phyloP scores from a whole-genome alignment of 1,140 invertebrate genomes.

The Drosophila subobscura region DNA sequence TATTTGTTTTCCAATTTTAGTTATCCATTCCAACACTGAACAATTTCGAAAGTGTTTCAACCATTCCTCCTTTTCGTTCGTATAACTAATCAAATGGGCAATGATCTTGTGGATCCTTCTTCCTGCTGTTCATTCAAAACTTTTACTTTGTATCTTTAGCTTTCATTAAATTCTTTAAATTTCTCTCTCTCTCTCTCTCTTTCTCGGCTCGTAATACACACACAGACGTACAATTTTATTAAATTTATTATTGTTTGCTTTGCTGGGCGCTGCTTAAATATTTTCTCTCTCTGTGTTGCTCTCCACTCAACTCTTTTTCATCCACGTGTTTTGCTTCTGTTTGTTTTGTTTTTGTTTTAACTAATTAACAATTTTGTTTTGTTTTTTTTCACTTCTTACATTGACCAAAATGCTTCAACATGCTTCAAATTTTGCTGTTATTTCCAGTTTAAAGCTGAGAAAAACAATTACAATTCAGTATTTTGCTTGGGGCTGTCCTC shows the following conservation, averaged over 20 bases:
- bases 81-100: slow-evolving; percentile 74
- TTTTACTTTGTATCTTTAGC: slow-evolving; percentile 27
- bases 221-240: slow-evolving; percentile 69
- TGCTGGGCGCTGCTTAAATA: slow-evolving; percentile 68
- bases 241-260: slow-evolving; percentile 81
- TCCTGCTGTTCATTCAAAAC: slow-evolving; percentile 22
- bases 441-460: slow-evolving; percentile 36
- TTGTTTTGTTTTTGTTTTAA: slow-evolving; percentile 58
- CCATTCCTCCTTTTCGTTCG: slow-evolving; percentile 16
- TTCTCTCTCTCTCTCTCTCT: slow-evolving; percentile 39
- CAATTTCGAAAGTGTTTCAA: slow-evolving; percentile 50
- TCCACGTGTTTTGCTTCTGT: slow-evolving; percentile 54
- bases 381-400: slow-evolving; percentile 37
- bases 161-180: slow-evolving; percentile 76
- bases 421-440: slow-evolving; percentile 40
- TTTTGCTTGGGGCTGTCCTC: not conserved
- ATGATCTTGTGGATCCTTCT: slow-evolving; percentile 49
- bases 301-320: slow-evolving; percentile 33
- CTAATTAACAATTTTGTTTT: slow-evolving; percentile 77
- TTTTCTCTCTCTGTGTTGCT: slow-evolving; percentile 19
- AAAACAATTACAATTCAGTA: slow-evolving; percentile 22
- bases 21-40: slow-evolving; percentile 29
- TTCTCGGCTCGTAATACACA: slow-evolving; percentile 37
- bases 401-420: slow-evolving; percentile 65
- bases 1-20: slow-evolving; percentile 42